Conservation (phyloP, 2,888 invertebrate genomes). For the Villa cingulata region DNA sequence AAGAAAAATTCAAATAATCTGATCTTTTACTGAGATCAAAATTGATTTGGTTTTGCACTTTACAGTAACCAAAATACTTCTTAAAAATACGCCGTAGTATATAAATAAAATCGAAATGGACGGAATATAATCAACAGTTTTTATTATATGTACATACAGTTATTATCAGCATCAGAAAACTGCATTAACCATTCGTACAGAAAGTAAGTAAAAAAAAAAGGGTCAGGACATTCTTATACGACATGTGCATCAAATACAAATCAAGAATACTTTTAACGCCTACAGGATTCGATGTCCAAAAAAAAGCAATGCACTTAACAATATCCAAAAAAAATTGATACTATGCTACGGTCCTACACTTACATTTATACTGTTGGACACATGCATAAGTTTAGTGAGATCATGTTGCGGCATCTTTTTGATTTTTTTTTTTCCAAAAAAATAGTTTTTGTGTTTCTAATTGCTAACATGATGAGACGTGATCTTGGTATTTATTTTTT, state of each 20-base stretch:
- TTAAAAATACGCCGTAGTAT: not conserved
- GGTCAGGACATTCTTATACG: slow-evolving; percentile 5
- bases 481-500: no score
- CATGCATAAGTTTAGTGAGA: not conserved
- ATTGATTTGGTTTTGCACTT: slow-evolving; percentile 5
- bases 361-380: no score
- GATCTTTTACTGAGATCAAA: not conserved
- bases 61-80: slow-evolving; percentile 1
- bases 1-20: not conserved
- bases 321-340: no score
- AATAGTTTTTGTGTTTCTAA: not conserved
- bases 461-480: no score
- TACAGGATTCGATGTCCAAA: slow-evolving; percentile 6
- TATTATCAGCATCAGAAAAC: no score
- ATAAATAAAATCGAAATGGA: not conserved
- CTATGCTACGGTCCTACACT: no score
- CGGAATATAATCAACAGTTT: no score
- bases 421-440: not conserved
- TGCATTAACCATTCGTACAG: no score
- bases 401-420: slow-evolving; percentile 7
- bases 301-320: no score
- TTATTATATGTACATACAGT: no score
- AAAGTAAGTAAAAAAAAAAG: slow-evolving; percentile 2
- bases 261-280: slow-evolving; percentile 7
- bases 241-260: slow-evolving; percentile 7